Base-by-base conservation (phyloP, 2,113 vertebrate species). In the Acrocephalus arundinaceus region DNA sequence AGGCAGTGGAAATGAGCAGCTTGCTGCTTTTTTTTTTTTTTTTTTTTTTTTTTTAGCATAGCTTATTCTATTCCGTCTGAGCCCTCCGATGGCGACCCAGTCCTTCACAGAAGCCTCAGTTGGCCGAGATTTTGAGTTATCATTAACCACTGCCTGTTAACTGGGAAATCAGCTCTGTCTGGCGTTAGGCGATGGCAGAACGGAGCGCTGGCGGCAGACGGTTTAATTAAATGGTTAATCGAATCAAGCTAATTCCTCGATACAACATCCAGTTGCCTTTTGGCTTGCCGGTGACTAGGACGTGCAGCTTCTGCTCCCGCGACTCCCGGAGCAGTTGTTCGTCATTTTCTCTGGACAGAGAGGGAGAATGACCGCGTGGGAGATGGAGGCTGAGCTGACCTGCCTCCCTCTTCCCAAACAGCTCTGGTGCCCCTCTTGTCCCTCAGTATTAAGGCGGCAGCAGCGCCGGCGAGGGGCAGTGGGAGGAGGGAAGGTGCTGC, bases 151-250 rank as follows among this genome's bases (percentile, higher is more conserved):
- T 22, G 75, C 55, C 51, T 76, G 90, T 31, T 96, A 88, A 76
- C 89, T 91, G 89, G 43, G 89, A 95, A 95, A 97, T 96, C 89
- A 76, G 35, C 46, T 66, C 39, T 55, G 84, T 37, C 66, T 59
- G 76, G 70, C 24, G 45, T 54, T 33, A 51, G 71, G 62, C 16
- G 39, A 33, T 11, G 59, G 75, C 55, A 65, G 51, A 71, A 19
- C 3, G 28, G 35, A 81, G 43, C 3, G 35, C 35, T 55, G 76
- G 65, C 11, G n/a, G 76, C 30, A 30, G 67, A 6, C 55, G 58
- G 21, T 90, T 90, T 96, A 93, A 96, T 93, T 91, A 93, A 79
- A 90, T 15, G 55, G 77, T 93, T 97, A 93, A 92, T 94, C 73
- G 61, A 90, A 96, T 96, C 94, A 72, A 59, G 62, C 66, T 86